phyloP scores from a whole-genome alignment of 2,797 vertebrate genomes.

The Tinamus major region DNA sequence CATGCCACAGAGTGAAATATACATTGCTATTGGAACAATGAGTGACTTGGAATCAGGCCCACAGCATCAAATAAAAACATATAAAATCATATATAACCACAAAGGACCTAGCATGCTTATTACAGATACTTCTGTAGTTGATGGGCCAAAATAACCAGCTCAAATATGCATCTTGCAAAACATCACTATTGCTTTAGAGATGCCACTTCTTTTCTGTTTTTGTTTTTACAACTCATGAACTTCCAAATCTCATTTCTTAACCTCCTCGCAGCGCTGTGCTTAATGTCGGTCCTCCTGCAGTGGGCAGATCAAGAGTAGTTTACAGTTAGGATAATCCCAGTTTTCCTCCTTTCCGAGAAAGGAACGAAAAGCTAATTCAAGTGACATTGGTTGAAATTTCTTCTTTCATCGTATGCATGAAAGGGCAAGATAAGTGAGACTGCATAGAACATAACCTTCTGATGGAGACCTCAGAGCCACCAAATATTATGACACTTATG shows the following conservation, averaged over 20 bases:
- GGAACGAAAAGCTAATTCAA: conserved; percentile 26
- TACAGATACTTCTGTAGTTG: conserved; percentile 40
- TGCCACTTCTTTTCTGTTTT: conserved; percentile 42
- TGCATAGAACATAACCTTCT: not conserved
- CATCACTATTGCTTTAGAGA: conserved; percentile 54
- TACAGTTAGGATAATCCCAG: not conserved
- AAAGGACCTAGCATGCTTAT: conserved; percentile 53
- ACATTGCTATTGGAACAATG: conserved; percentile 59
- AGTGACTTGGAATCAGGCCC: conserved; percentile 25
- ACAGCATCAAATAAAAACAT: conserved; percentile 27
- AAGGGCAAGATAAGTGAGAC: not conserved
- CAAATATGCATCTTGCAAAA: conserved; percentile 72
- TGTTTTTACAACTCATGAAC: conserved; percentile 43
- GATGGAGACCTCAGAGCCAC: not conserved
- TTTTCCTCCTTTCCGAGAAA: conserved; percentile 38
- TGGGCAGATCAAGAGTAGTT: not conserved
- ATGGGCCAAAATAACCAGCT: conserved; percentile 71
- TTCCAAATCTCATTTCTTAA: conserved; percentile 28
- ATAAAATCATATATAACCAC: conserved; percentile 58
- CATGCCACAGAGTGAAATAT: conserved; percentile 25
- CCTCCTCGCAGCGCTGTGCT: conserved; percentile 6
- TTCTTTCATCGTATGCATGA: not conserved
- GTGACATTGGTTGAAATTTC: not conserved
- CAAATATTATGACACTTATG: not conserved
- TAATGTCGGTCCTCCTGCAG: conserved; percentile 15